Evolutionary conservation across 1,140 invertebrate species (phyloP), one percentile per base, ranked within the genome.

Genomic region (Bilobella aurantiaca): DNA sequence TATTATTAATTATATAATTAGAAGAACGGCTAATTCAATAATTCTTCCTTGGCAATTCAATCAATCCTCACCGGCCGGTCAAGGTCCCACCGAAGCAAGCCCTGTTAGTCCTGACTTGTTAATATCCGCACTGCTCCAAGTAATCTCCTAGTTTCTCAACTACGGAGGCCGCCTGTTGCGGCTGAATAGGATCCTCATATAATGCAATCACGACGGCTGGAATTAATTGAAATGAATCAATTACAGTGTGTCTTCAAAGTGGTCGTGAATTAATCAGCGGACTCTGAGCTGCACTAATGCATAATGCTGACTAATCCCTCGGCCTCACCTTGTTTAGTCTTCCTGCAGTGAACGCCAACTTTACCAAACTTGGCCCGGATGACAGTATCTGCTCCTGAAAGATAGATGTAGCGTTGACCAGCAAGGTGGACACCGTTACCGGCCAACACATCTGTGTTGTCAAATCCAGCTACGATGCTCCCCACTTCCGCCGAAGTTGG

Each of bases 111-210:
- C 49, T 64, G n/a, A 16, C 58, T 58, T 64, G 49, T 67, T 92
- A 93, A 87, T 90, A 93, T 84, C 90, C 90, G 83, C 89, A 91
- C 82, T 84, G 86, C 82, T 92, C 85, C 84, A 93, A 86, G 86
- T 93, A 93, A 81, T 93, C 91, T 82, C 91, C 90, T 84, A 93
- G 84, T 83, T 93, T 93, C 85, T 93, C 91, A 79, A 93, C 90
- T 79, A 93, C 89, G 73, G 89, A 91, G 78, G 90, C 90, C 76
- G 90, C 90, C 82, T 93, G 91, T 81, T 93, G 90, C 79, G 91
- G 90, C 82, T 93, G 90, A 80, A 93, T 90, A 75, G 90, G 90
- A 82, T 93, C 90, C 84, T 93, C 89, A 77, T 93, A 93, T 75
- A 93, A 84, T 77, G 90, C 90, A 78, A 93, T 86, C 77, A 93